Percentiles rank a stretch among this genome's conserved stretches.
Evolutionary conservation across 2,113 vertebrate species (phyloP).

Genomic region (Xiphophorus maculatus): DNA sequence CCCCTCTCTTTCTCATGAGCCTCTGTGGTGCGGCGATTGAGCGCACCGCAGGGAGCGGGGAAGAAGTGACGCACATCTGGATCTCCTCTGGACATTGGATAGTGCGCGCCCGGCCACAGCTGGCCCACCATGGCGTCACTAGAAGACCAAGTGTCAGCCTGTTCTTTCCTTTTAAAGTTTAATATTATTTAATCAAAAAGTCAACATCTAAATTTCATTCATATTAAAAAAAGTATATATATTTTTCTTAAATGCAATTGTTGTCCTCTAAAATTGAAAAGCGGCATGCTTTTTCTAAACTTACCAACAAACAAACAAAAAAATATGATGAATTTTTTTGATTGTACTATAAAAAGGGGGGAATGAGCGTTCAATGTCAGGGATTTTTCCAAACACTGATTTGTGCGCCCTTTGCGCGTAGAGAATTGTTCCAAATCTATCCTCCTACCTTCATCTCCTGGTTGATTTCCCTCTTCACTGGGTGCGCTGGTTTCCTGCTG

Average conservation of each 20-base stretch:
- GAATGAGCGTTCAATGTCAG: not conserved
- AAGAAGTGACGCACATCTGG: constrained; percentile 81
- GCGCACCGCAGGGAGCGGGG: constrained; percentile 49
- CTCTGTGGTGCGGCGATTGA: constrained; percentile 57
- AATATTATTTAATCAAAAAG: constrained; percentile 19
- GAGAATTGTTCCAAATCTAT: constrained; percentile 3
- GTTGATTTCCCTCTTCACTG: constrained; percentile 94
- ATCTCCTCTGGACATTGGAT: constrained; percentile 62
- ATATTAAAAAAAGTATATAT: not conserved
- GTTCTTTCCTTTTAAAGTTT: constrained; percentile 7
- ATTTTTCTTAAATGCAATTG: not conserved
- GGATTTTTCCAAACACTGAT: constrained; percentile 33
- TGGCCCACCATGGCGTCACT: constrained; percentile 68
- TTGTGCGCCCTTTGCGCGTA: constrained; percentile 46
- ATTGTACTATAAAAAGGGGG: not conserved
- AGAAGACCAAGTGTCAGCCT: constrained; percentile 23
- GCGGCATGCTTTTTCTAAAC: not conserved
- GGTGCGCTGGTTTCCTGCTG: constrained; percentile 94
- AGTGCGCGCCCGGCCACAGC: constrained; percentile 66
- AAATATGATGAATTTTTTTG: not conserved
- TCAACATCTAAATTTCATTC: not conserved
- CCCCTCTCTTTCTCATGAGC: constrained; percentile 19
- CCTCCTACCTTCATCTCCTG: constrained; percentile 95
- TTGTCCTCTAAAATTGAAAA: not conserved
- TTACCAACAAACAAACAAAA: not conserved